phyloP scores from a whole-genome alignment of 2,888 invertebrate species.

The Sphaerophoria rueppellii region DNA sequence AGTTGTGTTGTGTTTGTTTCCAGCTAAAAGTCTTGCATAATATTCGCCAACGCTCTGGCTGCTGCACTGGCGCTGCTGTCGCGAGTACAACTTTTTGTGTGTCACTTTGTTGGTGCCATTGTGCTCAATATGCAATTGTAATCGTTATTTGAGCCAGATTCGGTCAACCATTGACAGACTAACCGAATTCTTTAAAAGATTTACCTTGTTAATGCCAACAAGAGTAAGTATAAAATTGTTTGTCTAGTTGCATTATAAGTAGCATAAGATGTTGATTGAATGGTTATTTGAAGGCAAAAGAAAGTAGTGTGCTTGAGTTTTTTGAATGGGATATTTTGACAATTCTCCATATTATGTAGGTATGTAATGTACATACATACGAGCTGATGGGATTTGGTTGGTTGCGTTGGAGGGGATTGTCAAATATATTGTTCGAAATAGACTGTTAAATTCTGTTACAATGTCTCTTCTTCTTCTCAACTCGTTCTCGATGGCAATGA shows the following conservation, averaged over 20 bases:
- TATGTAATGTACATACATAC: not conserved
- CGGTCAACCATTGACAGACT: conserved; percentile 62
- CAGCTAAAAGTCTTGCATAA: conserved; percentile 57
- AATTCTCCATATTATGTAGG: conserved; percentile 44
- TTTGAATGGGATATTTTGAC: conserved; percentile 57
- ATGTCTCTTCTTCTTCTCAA: no score
- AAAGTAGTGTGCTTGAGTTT: conserved; percentile 53
- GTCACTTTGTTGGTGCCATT: conserved; percentile 66
- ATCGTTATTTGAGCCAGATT: conserved; percentile 68
- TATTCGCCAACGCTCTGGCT: conserved; percentile 55
- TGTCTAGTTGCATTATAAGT: not conserved
- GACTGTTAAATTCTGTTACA: no score
- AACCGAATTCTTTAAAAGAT: conserved; percentile 55
- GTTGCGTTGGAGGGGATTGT: conserved; percentile 9
- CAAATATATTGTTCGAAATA: no score
- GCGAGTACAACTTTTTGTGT: conserved; percentile 56
- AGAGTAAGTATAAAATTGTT: conserved; percentile 32
- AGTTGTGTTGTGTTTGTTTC: conserved; percentile 31
- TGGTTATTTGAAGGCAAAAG: conserved; percentile 63
- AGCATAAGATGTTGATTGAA: not conserved
- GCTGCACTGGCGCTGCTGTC: conserved; percentile 23
- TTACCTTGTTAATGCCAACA: conserved; percentile 42
- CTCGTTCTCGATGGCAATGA: no score
- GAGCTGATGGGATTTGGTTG: not conserved
- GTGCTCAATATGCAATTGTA: conserved; percentile 69